These are phyloP conservation scores for Pyrrhosoma nymphula DNA, from an alignment of 2,888 invertebrate genomes.

Conservation along the genomic window DNA sequence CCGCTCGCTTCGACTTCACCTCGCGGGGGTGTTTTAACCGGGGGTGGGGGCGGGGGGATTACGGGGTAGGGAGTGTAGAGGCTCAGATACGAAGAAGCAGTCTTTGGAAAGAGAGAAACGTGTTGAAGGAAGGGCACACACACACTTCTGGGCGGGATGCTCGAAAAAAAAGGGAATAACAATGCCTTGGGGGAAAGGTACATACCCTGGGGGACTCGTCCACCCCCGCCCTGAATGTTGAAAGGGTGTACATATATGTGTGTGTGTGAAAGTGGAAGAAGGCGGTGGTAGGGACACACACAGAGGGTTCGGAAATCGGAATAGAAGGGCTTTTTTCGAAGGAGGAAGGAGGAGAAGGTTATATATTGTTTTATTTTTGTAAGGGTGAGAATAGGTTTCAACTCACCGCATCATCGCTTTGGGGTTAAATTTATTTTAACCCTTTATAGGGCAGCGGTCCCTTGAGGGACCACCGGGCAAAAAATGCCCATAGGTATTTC, in stretches of 20 bases:
- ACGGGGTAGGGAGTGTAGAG: too few relatives aligned
- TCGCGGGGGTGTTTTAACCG: neutral
- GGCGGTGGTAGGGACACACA: neutral
- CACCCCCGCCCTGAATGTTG: neutral
- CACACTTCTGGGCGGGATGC: neutral
- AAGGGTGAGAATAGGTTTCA: neutral
- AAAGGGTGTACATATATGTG: neutral
- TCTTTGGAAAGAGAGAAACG: neutral
- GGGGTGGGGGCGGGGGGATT: neutral
- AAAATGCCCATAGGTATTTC: too few relatives aligned
- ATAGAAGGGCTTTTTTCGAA: neutral
- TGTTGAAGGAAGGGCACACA: neutral
- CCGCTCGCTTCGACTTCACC: neutral
- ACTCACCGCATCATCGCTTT: too few relatives aligned
- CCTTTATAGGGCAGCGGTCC: too few relatives aligned
- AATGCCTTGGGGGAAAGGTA: conserved; percentile 26
- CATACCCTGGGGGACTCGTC: neutral
- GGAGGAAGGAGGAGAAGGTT: neutral
- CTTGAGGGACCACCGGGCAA: too few relatives aligned
- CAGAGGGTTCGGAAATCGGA: conserved; percentile 33
- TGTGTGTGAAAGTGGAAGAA: conserved; percentile 8
- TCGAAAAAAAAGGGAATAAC: conserved; percentile 31
- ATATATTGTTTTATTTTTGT: neutral
- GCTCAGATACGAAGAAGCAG: neutral
- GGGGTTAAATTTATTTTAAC: neutral